phyloP scores from a whole-genome alignment of 1,140 invertebrate genomes.

The Drosophila jambulina region DNA sequence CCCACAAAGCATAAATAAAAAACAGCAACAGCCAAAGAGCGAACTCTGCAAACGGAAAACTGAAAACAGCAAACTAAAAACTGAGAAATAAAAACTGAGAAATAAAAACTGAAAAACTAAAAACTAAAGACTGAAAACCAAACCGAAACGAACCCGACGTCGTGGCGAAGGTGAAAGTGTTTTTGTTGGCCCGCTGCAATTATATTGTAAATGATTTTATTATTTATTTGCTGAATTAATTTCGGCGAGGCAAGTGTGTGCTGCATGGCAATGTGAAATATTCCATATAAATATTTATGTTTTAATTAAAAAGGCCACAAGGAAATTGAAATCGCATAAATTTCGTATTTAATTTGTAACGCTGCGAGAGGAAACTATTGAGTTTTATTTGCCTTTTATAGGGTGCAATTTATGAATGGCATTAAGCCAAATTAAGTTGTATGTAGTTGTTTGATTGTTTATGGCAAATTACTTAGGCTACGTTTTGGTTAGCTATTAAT shows the following conservation, averaged over 20 bases:
- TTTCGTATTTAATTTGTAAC: slow-evolving; percentile 63
- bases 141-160: slow-evolving; percentile 19
- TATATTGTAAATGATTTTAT: slow-evolving; percentile 84
- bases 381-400: slow-evolving; percentile 72
- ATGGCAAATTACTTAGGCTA: slow-evolving; percentile 13
- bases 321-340: slow-evolving; percentile 81
- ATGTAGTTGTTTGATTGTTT: slow-evolving; percentile 45
- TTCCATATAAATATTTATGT: slow-evolving; percentile 83
- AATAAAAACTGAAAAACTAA: slow-evolving; percentile 11
- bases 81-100: slow-evolving; percentile 8
- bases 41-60: slow-evolving; percentile 12
- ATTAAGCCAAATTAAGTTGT: slow-evolving; percentile 72
- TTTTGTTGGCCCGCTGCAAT: slow-evolving; percentile 70
- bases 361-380: slow-evolving; percentile 55
- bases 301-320: slow-evolving; percentile 83
- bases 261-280: slow-evolving; percentile 57
- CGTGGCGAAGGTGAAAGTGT: slow-evolving; percentile 82
- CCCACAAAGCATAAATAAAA: slow-evolving; percentile 82
- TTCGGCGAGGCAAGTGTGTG: slow-evolving; percentile 45
- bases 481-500: slow-evolving; percentile 5
- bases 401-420: slow-evolving; percentile 70
- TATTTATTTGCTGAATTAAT: slow-evolving; percentile 83
- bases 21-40: slow-evolving; percentile 53
- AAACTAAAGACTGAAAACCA: slow-evolving; percentile 22
- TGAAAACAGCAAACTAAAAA: slow-evolving; percentile 10